Evolutionary conservation across 2,888 invertebrate species (phyloP).

Genomic region (Callyntrura sp.): DNA sequence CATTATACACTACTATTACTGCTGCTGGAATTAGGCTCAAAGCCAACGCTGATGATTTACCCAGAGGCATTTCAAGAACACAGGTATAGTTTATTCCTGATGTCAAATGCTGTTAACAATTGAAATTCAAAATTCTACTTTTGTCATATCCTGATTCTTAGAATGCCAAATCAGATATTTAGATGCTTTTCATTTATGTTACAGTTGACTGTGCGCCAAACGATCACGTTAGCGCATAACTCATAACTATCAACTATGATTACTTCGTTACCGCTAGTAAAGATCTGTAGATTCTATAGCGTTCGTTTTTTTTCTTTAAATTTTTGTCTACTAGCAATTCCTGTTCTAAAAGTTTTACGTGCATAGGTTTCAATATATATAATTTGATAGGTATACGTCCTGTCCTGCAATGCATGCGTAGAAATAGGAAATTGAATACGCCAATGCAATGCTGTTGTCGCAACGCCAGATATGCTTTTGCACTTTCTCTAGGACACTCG

Average conservation of each 20-base stretch:
- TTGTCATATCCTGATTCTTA: no score
- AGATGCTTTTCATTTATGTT: no score
- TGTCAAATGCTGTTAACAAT: no score
- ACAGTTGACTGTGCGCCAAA: no score
- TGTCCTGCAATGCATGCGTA: background rate
- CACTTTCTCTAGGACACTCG: conserved; percentile 74
- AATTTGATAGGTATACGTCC: background rate
- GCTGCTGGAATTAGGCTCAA: conserved; percentile 79
- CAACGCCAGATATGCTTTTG: conserved; percentile 9
- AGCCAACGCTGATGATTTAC: conserved; percentile 68
- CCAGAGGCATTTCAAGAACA: conserved; percentile 78
- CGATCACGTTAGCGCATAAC: no score
- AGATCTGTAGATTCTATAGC: no score
- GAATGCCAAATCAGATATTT: no score
- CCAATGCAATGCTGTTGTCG: background rate
- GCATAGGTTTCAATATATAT: conserved; percentile 4
- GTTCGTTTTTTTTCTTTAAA: conserved; percentile 18
- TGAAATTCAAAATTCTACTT: no score
- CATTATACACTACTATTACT: conserved; percentile 72
- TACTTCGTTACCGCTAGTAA: no score
- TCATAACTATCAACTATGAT: no score
- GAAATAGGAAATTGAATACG: background rate
- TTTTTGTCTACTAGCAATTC: conserved; percentile 7
- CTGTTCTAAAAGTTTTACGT: conserved; percentile 29
- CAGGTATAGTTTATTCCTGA: no score